Evolutionary conservation across 2,797 vertebrate species (phyloP).

Genomic region (Uromys caudimaculatus): DNA sequence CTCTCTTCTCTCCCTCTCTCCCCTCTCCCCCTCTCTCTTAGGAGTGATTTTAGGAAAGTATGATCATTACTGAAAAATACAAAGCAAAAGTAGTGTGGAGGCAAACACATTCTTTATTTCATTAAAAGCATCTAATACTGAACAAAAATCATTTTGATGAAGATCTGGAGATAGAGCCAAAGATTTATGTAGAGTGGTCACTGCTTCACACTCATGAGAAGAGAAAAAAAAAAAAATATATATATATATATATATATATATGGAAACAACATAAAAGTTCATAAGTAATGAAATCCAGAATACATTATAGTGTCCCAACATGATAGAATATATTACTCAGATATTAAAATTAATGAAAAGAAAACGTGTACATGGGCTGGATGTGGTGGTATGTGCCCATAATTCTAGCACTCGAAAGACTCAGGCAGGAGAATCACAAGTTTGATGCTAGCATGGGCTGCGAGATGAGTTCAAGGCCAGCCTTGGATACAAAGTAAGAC

Average conservation of each 20-base stretch:
- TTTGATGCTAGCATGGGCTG: neutral
- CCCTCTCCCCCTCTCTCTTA: neutral
- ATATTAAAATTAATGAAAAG: constrained; percentile 54
- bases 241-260: too few species aligned
- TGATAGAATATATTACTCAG: constrained; percentile 9
- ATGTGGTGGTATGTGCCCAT: neutral
- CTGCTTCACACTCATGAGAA: neutral
- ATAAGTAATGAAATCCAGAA: constrained; percentile 34
- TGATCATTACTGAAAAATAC: neutral
- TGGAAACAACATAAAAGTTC: constrained; percentile 3
- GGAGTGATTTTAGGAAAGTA: constrained; percentile 45
- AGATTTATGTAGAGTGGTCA: neutral
- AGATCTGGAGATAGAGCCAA: constrained; percentile 25
- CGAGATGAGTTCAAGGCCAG: neutral
- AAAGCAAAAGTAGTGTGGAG: constrained; percentile 46
- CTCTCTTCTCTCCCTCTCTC: neutral
- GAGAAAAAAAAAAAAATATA: too few species aligned
- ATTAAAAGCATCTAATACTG: constrained; percentile 42
- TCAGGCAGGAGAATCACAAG: neutral
- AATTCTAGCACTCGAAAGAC: neutral
- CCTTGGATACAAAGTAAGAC: neutral
- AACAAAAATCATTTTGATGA: constrained; percentile 41
- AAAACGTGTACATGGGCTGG: neutral
- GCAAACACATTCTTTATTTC: constrained; percentile 57
- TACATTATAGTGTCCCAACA: constrained; percentile 3